Base-by-base conservation (phyloP, 2,888 invertebrate genomes). In the Neoitamus cyanurus region DNA sequence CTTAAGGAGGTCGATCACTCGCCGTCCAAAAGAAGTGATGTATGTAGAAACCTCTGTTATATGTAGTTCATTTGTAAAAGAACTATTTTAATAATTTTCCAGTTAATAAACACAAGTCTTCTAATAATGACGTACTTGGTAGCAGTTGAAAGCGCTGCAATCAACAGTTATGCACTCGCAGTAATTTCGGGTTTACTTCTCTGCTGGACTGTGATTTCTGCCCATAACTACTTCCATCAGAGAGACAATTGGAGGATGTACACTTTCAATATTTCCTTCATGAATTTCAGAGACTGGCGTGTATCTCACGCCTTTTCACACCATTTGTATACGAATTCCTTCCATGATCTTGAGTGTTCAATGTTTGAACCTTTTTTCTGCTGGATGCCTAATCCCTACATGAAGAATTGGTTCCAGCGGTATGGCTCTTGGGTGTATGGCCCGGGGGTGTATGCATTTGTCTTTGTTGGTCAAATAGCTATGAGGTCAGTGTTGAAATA, bases 161-260 rank as follows among this genome's bases (percentile, higher is more conserved):
- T 58, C 2, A 58, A 20, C 15, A 25, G 58, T 58, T 58, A 20
- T 58, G 86, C 90, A 25, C 87, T 88, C 0, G 85, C 89, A 69
- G 78, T 89, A 6, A 69, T 94, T 31, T 92, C 94, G 25, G 95
- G 94, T 0, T 83, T 93, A 2, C 90, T 93, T 1, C 89, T 96
- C 1, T 92, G 93, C 0, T 93, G 94, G 92, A 91, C 93, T 0
- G 91, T 93, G 0, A 92, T 95, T 11, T 92, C 93, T 1, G 93
- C 94, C 0, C 97, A 97, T 89, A 97, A 96, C 89, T 97, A 94
- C 88, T 94, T 96, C 87, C 97, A 97, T 89, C 93, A 93, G 88
- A 93, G 92, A 85, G 94, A 96, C 85, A 96, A 94, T 89, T 95
- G 95, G 93, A 93, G 96, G 84, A 96, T 96, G 95, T 95, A 94